These are phyloP conservation scores for Thrips palmi DNA, from an alignment of 1,140 invertebrate genomes.

Conservation along the genomic window DNA sequence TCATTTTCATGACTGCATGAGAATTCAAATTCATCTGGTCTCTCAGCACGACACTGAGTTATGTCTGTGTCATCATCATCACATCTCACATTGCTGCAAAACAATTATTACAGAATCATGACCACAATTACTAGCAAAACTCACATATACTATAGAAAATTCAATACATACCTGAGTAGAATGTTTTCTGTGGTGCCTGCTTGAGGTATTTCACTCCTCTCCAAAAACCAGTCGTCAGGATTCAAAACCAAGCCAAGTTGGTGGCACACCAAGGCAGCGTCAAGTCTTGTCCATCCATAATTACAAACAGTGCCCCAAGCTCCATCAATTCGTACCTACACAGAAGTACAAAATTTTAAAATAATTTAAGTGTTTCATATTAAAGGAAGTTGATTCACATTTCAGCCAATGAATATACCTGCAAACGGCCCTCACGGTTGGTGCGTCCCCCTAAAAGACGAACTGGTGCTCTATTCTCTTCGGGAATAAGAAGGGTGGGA, in stretches of 20 bases:
- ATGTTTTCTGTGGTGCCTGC: constrained; percentile 60
- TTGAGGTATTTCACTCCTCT: constrained; percentile 56
- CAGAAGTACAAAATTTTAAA: constrained; percentile 4
- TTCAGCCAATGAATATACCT: constrained; percentile 27
- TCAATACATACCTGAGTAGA: constrained; percentile 32
- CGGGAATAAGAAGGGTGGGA: constrained; percentile 29
- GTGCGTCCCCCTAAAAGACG: constrained; percentile 56
- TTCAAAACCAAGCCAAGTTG: constrained; percentile 86
- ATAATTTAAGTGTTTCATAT: no score
- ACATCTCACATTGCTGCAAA: constrained; percentile 67
- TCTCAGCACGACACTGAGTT: constrained; percentile 67
- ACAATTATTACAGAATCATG: constrained; percentile 3
- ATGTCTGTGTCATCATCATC: constrained; percentile 84
- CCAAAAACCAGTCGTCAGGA: constrained; percentile 76
- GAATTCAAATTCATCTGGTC: constrained; percentile 59
- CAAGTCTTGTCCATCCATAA: constrained; percentile 84
- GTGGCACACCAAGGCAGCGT: constrained; percentile 86
- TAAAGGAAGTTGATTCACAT: background rate
- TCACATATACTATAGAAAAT: constrained; percentile 15
- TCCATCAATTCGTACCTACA: constrained; percentile 51
- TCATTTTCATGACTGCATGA: constrained; percentile 75
- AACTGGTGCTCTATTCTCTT: constrained; percentile 35
- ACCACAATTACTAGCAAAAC: background rate
- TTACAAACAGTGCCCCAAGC: constrained; percentile 96
- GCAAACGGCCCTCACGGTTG: constrained; percentile 56